Evolutionary conservation across 2,888 invertebrate species (phyloP).

Genomic region (Candidula unifasciata): DNA sequence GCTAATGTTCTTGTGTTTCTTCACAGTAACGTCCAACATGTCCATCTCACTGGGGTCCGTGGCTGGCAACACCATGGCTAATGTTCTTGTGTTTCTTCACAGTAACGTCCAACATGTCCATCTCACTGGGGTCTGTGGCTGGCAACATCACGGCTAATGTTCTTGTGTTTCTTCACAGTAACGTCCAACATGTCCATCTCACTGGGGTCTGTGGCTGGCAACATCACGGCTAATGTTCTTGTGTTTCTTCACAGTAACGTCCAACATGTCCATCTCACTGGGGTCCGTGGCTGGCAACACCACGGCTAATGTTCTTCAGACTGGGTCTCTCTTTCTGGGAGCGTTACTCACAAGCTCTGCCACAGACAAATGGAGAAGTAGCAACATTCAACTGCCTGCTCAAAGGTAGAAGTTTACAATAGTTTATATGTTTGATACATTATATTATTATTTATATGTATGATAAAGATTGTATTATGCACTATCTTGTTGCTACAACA

Average conservation of each 20-base stretch:
- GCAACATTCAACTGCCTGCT: slow-evolving; percentile 56
- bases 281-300: slow-evolving; percentile 63
- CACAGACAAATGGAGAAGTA: slow-evolving; percentile 68
- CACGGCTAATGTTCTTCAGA: slow-evolving; percentile 62
- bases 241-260: slow-evolving; percentile 54
- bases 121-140: slow-evolving; percentile 58
- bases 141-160: slow-evolving; percentile 65
- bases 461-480: neutral
- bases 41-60: slow-evolving; percentile 59
- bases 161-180: slow-evolving; percentile 54
- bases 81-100: slow-evolving; percentile 52
- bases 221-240: slow-evolving; percentile 57
- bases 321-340: slow-evolving; percentile 69
- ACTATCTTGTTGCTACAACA: too few species aligned
- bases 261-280: slow-evolving; percentile 56
- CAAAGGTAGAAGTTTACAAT: neutral
- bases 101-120: slow-evolving; percentile 59
- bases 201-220: slow-evolving; percentile 62
- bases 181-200: slow-evolving; percentile 56
- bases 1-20: slow-evolving; percentile 56
- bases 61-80: slow-evolving; percentile 63
- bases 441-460: neutral
- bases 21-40: slow-evolving; percentile 58
- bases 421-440: neutral
- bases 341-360: slow-evolving; percentile 67